Percentiles rank a stretch among this genome's conserved stretches.
phyloP scores from a whole-genome alignment of 2,797 vertebrate genomes.

The Lagodon rhomboides region DNA sequence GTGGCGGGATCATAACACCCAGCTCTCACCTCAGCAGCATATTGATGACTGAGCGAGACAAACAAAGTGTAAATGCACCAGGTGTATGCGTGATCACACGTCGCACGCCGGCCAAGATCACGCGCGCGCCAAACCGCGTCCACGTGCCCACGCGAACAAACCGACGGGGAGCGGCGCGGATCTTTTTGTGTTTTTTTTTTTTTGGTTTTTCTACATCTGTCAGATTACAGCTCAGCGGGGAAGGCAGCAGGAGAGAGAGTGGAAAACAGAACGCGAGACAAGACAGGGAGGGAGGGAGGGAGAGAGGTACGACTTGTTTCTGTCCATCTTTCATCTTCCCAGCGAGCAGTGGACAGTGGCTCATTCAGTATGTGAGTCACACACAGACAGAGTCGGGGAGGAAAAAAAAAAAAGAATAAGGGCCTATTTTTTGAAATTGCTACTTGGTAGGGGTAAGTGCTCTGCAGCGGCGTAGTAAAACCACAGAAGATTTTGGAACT shows the following conservation, averaged over 20 bases:
- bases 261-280: conserved; percentile 19
- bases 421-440: conserved; percentile 61
- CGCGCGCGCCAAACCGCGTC: not conserved
- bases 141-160: not conserved
- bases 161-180: not conserved
- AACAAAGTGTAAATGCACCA: conserved; percentile 64
- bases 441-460: conserved; percentile 55
- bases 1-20: conserved; percentile 55
- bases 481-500: conserved; percentile 42
- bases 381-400: conserved; percentile 46
- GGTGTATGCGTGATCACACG: conserved; percentile 64
- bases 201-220: conserved; percentile 60
- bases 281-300: conserved; percentile 28
- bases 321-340: conserved; percentile 53
- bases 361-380: conserved; percentile 67
- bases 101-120: conserved; percentile 26
- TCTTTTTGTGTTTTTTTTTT: conserved; percentile 21
- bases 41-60: conserved; percentile 57
- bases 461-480: conserved; percentile 51
- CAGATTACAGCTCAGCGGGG: conserved; percentile 47
- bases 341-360: conserved; percentile 47
- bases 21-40: conserved; percentile 68
- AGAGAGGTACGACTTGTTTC: conserved; percentile 29
- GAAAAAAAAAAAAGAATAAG: conserved; percentile 64
- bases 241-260: conserved; percentile 27